Base-by-base conservation (phyloP, 2,888 invertebrate genomes). In the Drosophila birchii region DNA sequence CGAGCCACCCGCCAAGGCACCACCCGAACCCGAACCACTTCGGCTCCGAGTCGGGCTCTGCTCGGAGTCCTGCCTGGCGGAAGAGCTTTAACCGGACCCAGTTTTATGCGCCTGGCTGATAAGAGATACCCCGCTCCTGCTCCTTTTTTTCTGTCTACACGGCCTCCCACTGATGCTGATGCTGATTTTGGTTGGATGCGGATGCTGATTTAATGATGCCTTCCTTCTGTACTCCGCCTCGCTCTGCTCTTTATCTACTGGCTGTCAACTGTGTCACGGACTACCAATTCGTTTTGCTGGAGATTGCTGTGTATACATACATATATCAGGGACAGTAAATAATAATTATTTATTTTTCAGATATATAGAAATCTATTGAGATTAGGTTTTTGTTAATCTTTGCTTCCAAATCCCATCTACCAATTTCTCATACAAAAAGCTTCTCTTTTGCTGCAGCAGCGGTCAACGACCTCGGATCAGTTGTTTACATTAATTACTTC, bases 81-180 rank as follows among this genome's bases (percentile, higher is more conserved):
- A 87, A 88, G 60, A 61, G 84, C 88, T 85, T 85, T 88, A 80
- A 78, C 74, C 81, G 78, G 83, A 88, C 86, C 80, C 69, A 76
- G 63, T 85, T 81, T 74, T 72, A 81, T 77, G 68, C 70, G 66
- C 57, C 66, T 63, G 57, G 66, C 73, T 73, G 73, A 73, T 73
- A 73, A 73, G 73, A 74, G 74, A 63, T 44, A 3, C 49, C 39
- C 41, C 3, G 14, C 47, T 51, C 47, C 32, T 36, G 47, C 18
- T 43, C 34, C 62, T 64, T 58, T 34, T 34, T 11, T 11, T 11
- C 5, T 64, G 26, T 26, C 26, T 63, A 9, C 39, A 6, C 16
- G 54, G 34, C 60, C 41, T 32, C 39, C 77, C 70, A 72, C 82
- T 70, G 49, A 69, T 78, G n/a, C n/a, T n/a, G 62, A 49, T 29